Conservation (phyloP, 2,113 vertebrate species). For the Gyps fulvus region DNA sequence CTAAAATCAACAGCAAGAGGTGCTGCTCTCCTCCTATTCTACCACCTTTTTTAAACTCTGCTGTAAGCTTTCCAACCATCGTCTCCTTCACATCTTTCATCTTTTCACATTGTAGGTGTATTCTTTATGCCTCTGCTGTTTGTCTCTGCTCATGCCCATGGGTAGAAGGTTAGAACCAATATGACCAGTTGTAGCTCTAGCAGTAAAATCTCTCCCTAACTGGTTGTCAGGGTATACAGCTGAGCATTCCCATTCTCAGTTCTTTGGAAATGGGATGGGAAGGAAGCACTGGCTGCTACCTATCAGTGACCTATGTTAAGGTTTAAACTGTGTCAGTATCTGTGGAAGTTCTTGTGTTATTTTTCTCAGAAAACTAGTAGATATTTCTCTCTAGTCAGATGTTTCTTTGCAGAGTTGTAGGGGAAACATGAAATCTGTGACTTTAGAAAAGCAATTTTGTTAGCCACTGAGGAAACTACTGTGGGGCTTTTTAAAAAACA, state of each 20-base stretch:
- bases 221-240: background rate
- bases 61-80: slow-evolving; percentile 49
- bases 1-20: background rate
- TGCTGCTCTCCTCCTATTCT: background rate
- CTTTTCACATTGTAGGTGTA: slow-evolving; percentile 8
- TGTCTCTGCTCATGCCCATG: background rate
- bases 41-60: background rate
- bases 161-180: background rate
- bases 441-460: background rate
- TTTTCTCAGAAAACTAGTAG: background rate
- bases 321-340: background rate
- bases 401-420: background rate
- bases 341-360: background rate
- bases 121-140: slow-evolving; percentile 34
- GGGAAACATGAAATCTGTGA: background rate
- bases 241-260: background rate
- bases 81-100: slow-evolving; percentile 6
- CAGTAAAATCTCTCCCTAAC: background rate
- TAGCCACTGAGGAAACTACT: background rate
- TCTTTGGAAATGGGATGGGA: background rate
- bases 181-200: background rate
- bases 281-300: background rate
- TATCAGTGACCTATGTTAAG: background rate
- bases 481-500: background rate
- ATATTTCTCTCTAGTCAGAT: background rate